These are phyloP conservation scores for Chrysolina oricalcia DNA, from an alignment of 2,888 invertebrate genomes.

Conservation along the genomic window DNA sequence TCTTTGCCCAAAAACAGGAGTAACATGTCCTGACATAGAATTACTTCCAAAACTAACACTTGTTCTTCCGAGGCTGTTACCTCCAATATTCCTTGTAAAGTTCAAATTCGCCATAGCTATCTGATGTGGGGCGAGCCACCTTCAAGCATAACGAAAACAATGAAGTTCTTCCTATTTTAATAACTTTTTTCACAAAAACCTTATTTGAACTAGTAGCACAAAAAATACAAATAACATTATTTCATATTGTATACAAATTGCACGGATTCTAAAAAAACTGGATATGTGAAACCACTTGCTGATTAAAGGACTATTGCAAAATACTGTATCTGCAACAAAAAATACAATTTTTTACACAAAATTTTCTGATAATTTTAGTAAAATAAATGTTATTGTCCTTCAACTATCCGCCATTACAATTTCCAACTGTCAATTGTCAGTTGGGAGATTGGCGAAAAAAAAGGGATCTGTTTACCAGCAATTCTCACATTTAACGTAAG, in stretches of 20 bases:
- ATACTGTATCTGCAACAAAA: conserved; percentile 38
- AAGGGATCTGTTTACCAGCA: background rate
- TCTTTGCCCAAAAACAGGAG: conserved; percentile 87
- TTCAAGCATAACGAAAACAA: conserved; percentile 68
- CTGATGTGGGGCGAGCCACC: conserved; percentile 64
- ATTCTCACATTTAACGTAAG: background rate
- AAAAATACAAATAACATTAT: conserved; percentile 66
- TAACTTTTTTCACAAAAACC: conserved; percentile 54
- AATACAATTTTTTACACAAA: conserved; percentile 59
- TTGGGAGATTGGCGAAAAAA: background rate
- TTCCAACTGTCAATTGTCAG: conserved; percentile 52
- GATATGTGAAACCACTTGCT: conserved; percentile 57
- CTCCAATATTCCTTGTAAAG: conserved; percentile 92
- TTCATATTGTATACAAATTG: conserved; percentile 62
- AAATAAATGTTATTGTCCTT: conserved; percentile 71
- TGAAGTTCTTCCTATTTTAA: conserved; percentile 49
- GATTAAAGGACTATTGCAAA: conserved; percentile 44
- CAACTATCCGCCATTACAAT: conserved; percentile 71
- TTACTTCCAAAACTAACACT: conserved; percentile 79
- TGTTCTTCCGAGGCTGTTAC: conserved; percentile 80
- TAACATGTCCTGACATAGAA: conserved; percentile 84
- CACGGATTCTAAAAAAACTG: conserved; percentile 55
- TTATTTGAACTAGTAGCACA: conserved; percentile 62
- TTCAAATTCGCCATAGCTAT: conserved; percentile 95
- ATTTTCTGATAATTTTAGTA: conserved; percentile 63